Percentiles rank a stretch among this genome's conserved stretches.
phyloP scores from a whole-genome alignment of 2,797 vertebrate species.

The Etheostoma nigrum region DNA sequence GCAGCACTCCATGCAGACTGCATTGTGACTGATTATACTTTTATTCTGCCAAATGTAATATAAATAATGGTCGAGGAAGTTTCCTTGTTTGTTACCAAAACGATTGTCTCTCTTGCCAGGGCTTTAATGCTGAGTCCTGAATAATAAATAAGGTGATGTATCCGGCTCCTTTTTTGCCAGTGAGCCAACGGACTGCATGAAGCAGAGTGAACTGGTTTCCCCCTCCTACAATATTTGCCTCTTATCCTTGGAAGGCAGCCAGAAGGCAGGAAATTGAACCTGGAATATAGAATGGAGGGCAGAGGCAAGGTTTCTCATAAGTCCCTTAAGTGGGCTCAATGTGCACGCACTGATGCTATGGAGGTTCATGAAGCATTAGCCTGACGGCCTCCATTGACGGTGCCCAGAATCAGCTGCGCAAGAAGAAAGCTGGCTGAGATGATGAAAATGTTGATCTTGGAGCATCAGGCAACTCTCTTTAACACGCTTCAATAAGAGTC shows the following conservation, averaged over 20 bases:
- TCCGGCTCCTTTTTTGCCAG: slow-evolving; percentile 62
- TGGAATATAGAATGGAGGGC: slow-evolving; percentile 77
- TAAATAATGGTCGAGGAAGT: slow-evolving; percentile 53
- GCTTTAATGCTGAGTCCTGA: slow-evolving; percentile 69
- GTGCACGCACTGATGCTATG: slow-evolving; percentile 53
- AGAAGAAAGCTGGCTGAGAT: slow-evolving; percentile 48
- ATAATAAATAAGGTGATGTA: slow-evolving; percentile 72
- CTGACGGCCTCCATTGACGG: slow-evolving; percentile 53
- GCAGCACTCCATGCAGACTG: no score
- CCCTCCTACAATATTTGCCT: slow-evolving; percentile 61
- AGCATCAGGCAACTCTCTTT: slow-evolving; percentile 25
- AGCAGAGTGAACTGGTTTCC: slow-evolving; percentile 63
- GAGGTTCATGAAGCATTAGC: slow-evolving; percentile 65
- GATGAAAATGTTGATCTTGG: slow-evolving; percentile 36
- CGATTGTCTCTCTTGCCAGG: slow-evolving; percentile 36
- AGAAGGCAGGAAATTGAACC: slow-evolving; percentile 72
- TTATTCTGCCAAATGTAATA: slow-evolving; percentile 53
- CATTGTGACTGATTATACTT: slow-evolving; percentile 7
- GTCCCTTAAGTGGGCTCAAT: slow-evolving; percentile 74
- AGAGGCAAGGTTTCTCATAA: slow-evolving; percentile 72
- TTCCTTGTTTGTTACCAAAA: slow-evolving; percentile 57
- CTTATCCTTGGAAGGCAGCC: slow-evolving; percentile 68
- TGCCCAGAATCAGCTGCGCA: slow-evolving; percentile 46
- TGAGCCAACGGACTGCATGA: slow-evolving; percentile 66
- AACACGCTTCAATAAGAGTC: slow-evolving; percentile 51